Conservation (phyloP, 2,888 invertebrate species). For the Folsomia candida region DNA sequence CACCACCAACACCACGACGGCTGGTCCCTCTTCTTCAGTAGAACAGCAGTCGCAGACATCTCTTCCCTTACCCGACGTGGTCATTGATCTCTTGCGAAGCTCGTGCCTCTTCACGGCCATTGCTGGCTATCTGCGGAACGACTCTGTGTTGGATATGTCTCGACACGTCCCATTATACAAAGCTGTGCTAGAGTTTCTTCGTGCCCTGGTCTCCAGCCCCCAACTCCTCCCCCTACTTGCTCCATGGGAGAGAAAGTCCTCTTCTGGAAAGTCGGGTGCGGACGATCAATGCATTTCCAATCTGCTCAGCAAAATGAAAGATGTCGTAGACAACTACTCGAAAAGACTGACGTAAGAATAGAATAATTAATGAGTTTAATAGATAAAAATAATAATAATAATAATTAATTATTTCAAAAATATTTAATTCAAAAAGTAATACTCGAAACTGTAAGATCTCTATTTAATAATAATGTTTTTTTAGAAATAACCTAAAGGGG, state of each 20-base stretch:
- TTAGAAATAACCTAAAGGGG: slow-evolving; percentile 36
- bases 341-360: slow-evolving; percentile 71
- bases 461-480: slow-evolving; percentile 5
- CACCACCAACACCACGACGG: not conserved
- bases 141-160: slow-evolving; percentile 96
- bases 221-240: slow-evolving; percentile 65
- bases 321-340: slow-evolving; percentile 88
- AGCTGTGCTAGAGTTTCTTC: slow-evolving; percentile 75
- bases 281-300: slow-evolving; percentile 68
- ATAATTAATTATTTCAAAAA: no score
- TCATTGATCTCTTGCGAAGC: slow-evolving; percentile 72
- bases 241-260: slow-evolving; percentile 56
- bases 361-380: not conserved
- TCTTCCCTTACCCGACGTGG: slow-evolving; percentile 64
- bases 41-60: slow-evolving; percentile 15
- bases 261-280: slow-evolving; percentile 30
- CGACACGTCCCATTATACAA: slow-evolving; percentile 90
- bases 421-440: not conserved
- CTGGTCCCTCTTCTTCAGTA: slow-evolving; percentile 15
- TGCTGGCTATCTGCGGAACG: slow-evolving; percentile 86
- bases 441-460: no score
- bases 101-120: slow-evolving; percentile 84
- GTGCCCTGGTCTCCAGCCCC: slow-evolving; percentile 69
- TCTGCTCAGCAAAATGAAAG: slow-evolving; percentile 80
- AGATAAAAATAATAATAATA: no score